Evolutionary conservation across 2,888 invertebrate genomes (phyloP), one percentile per base, ranked within the genome.

Genomic region (Ethmia dodecea): DNA sequence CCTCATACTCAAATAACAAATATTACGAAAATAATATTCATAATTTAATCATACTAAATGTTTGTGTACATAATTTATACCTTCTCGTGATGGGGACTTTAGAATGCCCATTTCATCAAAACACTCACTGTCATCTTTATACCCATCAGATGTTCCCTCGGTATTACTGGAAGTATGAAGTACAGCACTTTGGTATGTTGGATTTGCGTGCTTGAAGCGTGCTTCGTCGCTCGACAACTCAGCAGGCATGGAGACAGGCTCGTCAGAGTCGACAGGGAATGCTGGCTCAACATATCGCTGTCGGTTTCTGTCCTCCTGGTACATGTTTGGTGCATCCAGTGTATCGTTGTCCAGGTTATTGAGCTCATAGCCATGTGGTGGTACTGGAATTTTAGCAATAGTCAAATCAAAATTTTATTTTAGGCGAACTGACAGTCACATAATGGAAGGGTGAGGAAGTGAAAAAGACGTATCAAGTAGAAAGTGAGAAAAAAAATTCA

Each of bases 101-200:
- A n/a, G n/a, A n/a, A n/a, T n/a, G n/a, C 22, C n/a, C 1, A 22
- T 6, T 18, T 18, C 3, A 18, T 3, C 18, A 9, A 27, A 0
- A 25, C 15, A 43, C 53, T 52, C 49, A 86, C 86, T 78, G 40
- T 86, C 86, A 47, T 86, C 86, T 49, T 80, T 87, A 46, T 69
- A 63, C 28, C 64, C 69, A 40, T 84, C 81, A 10, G 69, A 63
- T 8, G 69, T 55, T 8, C 59, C 62, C 31, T 78, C 81, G 34
- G 60, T 72, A 42, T 55, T 68, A 36, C 89, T 88, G 2, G 86
- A 84, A 39, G 86, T 84, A 41, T 87, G 88, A 2, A 92, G 88
- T 59, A 93, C 91, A 9, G 93, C 93, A 42, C 93, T 92, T 59
- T 93, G 93, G 62, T 94, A 93, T 22, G 90, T 88, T 0, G 93